Percentiles rank a stretch among this genome's conserved stretches.
Evolutionary conservation across 2,113 vertebrate species (phyloP).

Genomic region (Cervus canadensis): DNA sequence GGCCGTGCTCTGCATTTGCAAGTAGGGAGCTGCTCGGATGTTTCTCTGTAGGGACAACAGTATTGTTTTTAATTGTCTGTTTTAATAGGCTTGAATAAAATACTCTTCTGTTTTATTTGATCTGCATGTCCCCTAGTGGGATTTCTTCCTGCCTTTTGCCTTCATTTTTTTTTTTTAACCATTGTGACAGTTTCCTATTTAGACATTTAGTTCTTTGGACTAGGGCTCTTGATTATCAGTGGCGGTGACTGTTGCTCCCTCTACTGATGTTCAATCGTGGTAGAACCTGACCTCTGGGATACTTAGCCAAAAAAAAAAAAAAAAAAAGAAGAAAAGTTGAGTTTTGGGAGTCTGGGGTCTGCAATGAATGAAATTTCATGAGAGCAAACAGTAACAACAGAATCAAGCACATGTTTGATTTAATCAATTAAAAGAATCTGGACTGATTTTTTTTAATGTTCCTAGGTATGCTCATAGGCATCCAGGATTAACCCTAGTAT

Average conservation of each 20-base stretch:
- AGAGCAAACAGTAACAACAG: constrained; percentile 53
- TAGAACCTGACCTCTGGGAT: constrained; percentile 45
- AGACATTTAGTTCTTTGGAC: constrained; percentile 76
- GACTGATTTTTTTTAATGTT: constrained; percentile 34
- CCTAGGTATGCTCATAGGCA: not conserved
- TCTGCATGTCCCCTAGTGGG: constrained; percentile 65
- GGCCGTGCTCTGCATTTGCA: constrained; percentile 23
- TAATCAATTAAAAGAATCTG: constrained; percentile 45
- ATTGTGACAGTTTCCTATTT: constrained; percentile 75
- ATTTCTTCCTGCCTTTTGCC: constrained; percentile 65
- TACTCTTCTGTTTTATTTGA: constrained; percentile 77
- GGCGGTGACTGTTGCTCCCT: constrained; percentile 68
- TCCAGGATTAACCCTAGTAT: constrained; percentile 39
- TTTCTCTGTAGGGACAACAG: constrained; percentile 63
- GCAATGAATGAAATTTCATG: constrained; percentile 54
- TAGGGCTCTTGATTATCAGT: constrained; percentile 63
- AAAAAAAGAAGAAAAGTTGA: constrained; percentile 13
- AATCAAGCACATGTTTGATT: constrained; percentile 49
- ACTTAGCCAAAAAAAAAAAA: constrained; percentile 47
- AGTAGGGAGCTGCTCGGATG: constrained; percentile 41
- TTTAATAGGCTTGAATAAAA: constrained; percentile 78
- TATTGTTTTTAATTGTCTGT: constrained; percentile 78
- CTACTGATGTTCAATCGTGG: constrained; percentile 42
- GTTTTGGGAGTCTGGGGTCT: not conserved
- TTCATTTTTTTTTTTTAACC: constrained; percentile 56